Conservation (phyloP, 1,140 invertebrate species). For the Drosophila murphyi region DNA sequence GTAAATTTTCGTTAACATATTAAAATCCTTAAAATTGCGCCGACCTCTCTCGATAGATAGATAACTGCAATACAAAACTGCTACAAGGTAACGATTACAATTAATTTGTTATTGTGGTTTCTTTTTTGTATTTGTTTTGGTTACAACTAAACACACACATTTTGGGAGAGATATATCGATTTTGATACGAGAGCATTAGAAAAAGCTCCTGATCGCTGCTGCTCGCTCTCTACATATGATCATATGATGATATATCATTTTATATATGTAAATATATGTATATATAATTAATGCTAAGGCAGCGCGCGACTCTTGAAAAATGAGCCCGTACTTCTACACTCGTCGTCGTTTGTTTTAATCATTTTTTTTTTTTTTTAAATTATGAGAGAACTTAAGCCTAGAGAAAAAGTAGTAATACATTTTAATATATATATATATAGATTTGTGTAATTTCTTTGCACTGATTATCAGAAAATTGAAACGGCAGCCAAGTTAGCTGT, state of each 20-base stretch:
- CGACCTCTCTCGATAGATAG: constrained; percentile 44
- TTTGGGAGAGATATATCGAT: constrained; percentile 45
- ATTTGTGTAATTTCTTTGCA: constrained; percentile 63
- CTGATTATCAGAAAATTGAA: constrained; percentile 69
- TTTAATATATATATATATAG: constrained; percentile 38
- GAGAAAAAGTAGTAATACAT: constrained; percentile 72
- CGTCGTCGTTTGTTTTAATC: constrained; percentile 6
- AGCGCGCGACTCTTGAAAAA: constrained; percentile 52
- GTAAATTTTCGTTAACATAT: constrained; percentile 75
- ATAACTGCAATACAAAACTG: constrained; percentile 62
- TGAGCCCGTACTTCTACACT: constrained; percentile 51
- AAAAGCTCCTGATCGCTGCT: constrained; percentile 21
- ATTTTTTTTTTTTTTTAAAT: constrained; percentile 43
- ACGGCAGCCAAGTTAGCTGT: constrained; percentile 42
- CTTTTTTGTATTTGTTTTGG: constrained; percentile 5
- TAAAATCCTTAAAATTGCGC: constrained; percentile 61
- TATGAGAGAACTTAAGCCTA: constrained; percentile 75
- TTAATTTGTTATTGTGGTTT: constrained; percentile 48
- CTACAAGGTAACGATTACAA: constrained; percentile 72
- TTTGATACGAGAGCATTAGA: constrained; percentile 39
- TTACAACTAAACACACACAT: constrained; percentile 69
- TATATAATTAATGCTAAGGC: constrained; percentile 57
- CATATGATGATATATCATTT: constrained; percentile 15
- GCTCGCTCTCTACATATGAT: not conserved
- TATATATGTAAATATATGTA: constrained; percentile 36